Conservation (phyloP, 2,113 vertebrate species). For the Garra rufa region DNA sequence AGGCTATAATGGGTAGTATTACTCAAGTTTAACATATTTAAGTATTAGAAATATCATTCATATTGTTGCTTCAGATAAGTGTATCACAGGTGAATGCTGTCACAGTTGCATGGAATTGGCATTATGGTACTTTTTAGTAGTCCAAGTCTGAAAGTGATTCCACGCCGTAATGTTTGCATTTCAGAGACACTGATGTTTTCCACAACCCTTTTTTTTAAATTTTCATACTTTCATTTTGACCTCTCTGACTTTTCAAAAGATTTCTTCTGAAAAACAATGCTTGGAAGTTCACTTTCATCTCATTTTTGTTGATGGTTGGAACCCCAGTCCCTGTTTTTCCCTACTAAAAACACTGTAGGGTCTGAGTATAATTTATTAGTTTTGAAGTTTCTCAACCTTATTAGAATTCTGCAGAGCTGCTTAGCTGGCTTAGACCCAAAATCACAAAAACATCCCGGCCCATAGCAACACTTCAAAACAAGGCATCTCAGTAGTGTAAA, state of each 20-base stretch:
- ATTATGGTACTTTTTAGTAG: neutral
- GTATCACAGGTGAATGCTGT: neutral
- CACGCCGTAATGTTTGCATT: neutral
- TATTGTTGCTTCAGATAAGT: neutral
- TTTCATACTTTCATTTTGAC: neutral
- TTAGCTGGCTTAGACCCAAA: constrained; percentile 34
- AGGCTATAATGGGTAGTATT: neutral
- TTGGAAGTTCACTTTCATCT: neutral
- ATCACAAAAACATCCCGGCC: constrained; percentile 38
- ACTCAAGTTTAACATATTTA: no score
- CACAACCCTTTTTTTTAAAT: neutral
- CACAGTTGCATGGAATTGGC: neutral
- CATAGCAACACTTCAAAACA: constrained; percentile 42
- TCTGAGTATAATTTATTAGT: constrained; percentile 34
- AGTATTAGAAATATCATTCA: neutral
- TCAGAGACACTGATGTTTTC: neutral
- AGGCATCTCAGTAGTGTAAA: constrained; percentile 36
- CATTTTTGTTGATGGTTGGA: constrained; percentile 2
- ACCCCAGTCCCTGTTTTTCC: neutral
- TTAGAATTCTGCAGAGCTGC: constrained; percentile 39
- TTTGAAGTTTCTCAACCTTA: constrained; percentile 31
- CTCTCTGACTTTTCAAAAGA: neutral
- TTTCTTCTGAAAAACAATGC: neutral
- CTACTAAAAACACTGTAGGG: constrained; percentile 9
- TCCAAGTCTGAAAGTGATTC: neutral